phyloP scores from a whole-genome alignment of 2,113 vertebrate species.

The Calyptomena viridis region DNA sequence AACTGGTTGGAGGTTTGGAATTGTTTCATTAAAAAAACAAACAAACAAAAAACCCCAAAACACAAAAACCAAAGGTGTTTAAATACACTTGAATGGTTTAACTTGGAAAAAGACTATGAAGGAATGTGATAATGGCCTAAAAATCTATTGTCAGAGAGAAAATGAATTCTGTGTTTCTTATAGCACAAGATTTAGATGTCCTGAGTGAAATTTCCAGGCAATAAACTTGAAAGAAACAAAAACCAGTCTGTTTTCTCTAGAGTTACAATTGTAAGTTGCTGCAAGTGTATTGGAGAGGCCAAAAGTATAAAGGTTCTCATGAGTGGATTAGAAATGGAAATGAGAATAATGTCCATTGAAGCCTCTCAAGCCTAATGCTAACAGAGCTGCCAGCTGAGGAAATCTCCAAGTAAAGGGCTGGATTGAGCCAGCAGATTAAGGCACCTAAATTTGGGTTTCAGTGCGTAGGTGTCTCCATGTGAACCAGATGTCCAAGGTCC shows the following conservation, averaged over 20 bases:
- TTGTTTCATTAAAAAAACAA: background rate
- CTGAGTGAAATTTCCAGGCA: background rate
- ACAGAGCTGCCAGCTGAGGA: conserved; percentile 31
- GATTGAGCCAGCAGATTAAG: conserved; percentile 34
- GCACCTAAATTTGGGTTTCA: conserved; percentile 23
- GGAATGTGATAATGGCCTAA: background rate
- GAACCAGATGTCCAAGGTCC: conserved; percentile 50
- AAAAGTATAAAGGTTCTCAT: background rate
- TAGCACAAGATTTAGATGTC: background rate
- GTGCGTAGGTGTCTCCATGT: conserved; percentile 55
- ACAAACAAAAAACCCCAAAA: background rate
- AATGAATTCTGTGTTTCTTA: background rate
- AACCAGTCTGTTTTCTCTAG: background rate
- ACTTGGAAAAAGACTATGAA: background rate
- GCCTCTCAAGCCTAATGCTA: background rate
- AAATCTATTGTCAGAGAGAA: background rate
- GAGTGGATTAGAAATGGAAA: conserved; percentile 11
- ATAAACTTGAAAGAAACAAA: background rate
- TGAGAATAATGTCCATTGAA: background rate
- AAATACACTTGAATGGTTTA: background rate
- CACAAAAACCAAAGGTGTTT: rapidly evolving
- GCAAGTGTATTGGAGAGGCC: background rate
- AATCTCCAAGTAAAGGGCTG: background rate
- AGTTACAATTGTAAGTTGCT: background rate
- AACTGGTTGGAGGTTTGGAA: background rate